Percentiles rank a stretch among this genome's conserved stretches.
Evolutionary conservation across 2,113 vertebrate genomes (phyloP).

Genomic region (Acanthisitta chloris): DNA sequence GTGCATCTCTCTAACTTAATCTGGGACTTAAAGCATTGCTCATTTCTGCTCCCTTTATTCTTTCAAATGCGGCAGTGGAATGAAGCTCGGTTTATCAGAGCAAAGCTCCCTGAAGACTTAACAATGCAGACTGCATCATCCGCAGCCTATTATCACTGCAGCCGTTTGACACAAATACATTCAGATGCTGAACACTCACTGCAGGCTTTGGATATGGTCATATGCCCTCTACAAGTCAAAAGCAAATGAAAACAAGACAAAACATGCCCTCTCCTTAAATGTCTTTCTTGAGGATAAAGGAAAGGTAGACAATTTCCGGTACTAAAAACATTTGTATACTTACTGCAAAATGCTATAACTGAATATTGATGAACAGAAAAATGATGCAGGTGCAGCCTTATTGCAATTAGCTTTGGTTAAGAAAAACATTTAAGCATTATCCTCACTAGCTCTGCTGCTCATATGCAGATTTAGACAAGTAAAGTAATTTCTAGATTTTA

Average conservation of each 20-base stretch:
- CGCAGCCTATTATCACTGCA: slow-evolving; percentile 54
- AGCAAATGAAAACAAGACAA: background rate
- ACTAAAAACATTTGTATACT: background rate
- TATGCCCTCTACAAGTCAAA: background rate
- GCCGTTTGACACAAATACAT: slow-evolving; percentile 52
- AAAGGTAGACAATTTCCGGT: background rate
- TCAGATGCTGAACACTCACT: slow-evolving; percentile 36
- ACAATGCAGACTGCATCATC: slow-evolving; percentile 43
- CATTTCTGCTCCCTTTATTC: background rate
- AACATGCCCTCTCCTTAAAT: background rate
- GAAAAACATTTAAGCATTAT: background rate
- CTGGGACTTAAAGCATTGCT: background rate
- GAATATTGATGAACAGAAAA: background rate
- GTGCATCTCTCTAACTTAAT: background rate
- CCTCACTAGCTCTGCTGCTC: background rate
- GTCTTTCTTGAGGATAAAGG: background rate
- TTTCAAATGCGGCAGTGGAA: background rate
- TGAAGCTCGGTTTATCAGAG: background rate
- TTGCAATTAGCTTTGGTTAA: background rate
- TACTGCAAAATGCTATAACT: background rate
- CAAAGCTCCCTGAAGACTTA: slow-evolving; percentile 46
- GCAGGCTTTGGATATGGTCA: background rate
- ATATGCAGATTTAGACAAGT: background rate
- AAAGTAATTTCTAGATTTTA: background rate
- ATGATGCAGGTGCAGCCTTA: background rate